phyloP scores from a whole-genome alignment of 2,113 vertebrate species.

The Ceyx melanurus region DNA sequence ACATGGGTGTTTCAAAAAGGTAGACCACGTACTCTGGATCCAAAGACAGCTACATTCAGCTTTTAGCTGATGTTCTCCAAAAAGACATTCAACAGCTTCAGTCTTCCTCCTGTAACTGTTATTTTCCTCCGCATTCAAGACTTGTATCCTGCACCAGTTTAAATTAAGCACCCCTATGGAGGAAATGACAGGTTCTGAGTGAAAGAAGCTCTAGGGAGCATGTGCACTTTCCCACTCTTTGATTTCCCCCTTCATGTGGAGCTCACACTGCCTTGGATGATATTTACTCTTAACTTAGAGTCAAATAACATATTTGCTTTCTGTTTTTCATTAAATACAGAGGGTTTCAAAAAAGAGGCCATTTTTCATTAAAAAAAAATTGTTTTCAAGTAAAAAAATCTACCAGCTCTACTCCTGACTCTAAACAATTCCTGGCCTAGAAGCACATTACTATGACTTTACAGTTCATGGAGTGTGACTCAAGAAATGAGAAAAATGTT shows the following conservation, averaged over 20 bases:
- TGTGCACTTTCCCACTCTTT: conserved; percentile 41
- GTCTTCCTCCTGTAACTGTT: neutral
- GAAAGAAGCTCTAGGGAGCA: conserved; percentile 55
- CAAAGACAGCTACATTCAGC: neutral
- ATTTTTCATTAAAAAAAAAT: conserved; percentile 59
- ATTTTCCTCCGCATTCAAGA: neutral
- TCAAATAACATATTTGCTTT: conserved; percentile 58
- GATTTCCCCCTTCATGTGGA: conserved; percentile 57
- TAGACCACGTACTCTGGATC: neutral
- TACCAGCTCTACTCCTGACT: conserved; percentile 30
- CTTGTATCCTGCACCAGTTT: neutral
- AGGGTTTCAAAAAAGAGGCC: conserved; percentile 36
- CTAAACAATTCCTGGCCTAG: conserved; percentile 24
- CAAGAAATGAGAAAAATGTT: conserved; percentile 51
- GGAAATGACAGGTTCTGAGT: conserved; percentile 53
- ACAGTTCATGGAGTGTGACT: conserved; percentile 37
- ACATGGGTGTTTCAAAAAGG: neutral
- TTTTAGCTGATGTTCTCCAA: neutral
- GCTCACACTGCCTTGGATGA: conserved; percentile 53
- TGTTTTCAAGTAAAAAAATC: conserved; percentile 60
- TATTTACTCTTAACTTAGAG: conserved; percentile 59
- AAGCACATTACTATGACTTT: conserved; percentile 15
- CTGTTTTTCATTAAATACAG: conserved; percentile 66
- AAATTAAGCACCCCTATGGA: conserved; percentile 38
- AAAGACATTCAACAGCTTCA: neutral